Percentiles rank a stretch among this genome's conserved stretches.
phyloP scores from a whole-genome alignment of 2,113 vertebrate genomes.

The Micronycteris hirsuta region DNA sequence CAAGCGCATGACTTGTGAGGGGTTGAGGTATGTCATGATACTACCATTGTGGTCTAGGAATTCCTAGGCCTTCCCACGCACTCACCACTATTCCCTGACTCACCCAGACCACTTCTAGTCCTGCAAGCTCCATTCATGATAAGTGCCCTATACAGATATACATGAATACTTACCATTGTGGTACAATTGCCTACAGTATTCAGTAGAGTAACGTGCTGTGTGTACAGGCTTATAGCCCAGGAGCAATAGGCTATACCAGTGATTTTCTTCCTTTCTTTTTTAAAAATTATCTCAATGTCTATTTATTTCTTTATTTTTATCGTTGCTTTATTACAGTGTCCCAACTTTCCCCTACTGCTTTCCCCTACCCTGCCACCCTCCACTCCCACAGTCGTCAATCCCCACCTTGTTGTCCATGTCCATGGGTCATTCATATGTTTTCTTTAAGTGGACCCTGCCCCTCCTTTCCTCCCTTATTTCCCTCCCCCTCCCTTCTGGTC shows the following conservation, averaged over 20 bases:
- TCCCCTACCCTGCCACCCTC: too few relatives aligned
- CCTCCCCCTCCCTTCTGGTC: too few relatives aligned
- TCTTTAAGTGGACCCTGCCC: too few relatives aligned
- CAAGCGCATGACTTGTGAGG: neutral
- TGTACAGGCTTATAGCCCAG: neutral
- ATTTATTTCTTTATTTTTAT: too few relatives aligned
- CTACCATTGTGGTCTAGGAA: neutral
- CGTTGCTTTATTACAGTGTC: too few relatives aligned
- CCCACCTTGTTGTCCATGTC: too few relatives aligned
- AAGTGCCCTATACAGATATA: neutral
- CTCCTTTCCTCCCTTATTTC: too few relatives aligned
- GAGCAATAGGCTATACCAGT: neutral
- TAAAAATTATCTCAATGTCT: too few relatives aligned
- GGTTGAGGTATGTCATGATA: neutral
- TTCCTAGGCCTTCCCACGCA: neutral
- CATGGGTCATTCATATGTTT: too few relatives aligned
- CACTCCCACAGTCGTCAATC: too few relatives aligned
- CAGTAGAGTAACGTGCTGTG: neutral
- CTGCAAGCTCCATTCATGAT: neutral
- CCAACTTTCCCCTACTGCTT: too few relatives aligned
- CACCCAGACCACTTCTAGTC: neutral
- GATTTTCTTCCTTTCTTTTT: neutral
- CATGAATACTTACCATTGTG: neutral
- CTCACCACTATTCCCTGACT: neutral
- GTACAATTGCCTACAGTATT: neutral